Conservation (phyloP, 2,888 invertebrate genomes). For the Stomorhina lunata region DNA sequence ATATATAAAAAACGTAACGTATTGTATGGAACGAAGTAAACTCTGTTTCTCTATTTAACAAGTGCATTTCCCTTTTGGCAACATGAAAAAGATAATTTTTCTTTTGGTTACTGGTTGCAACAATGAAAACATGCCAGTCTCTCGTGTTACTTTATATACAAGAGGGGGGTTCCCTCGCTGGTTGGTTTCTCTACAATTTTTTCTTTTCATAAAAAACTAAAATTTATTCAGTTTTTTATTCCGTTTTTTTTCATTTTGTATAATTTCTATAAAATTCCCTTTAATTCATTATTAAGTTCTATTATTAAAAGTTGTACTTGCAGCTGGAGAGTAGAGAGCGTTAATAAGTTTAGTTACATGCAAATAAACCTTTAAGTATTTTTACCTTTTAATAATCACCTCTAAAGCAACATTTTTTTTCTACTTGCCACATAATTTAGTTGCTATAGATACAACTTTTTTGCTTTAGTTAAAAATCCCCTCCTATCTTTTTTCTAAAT, state of each 20-base stretch:
- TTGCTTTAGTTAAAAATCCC: not conserved
- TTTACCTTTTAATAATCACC: conserved; percentile 41
- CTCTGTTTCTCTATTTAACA: conserved; percentile 52
- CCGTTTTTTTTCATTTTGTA: not conserved
- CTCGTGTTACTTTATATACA: conserved; percentile 2
- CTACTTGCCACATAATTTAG: conserved; percentile 17
- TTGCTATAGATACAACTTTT: not conserved
- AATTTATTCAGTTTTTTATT: not conserved
- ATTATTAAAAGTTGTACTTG: conserved; percentile 46
- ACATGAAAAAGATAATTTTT: conserved; percentile 50
- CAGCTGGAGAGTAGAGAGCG: not conserved
- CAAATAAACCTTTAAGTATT: conserved; percentile 45
- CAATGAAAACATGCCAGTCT: conserved; percentile 26
- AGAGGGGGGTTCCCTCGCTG: not conserved
- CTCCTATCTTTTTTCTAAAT: no score
- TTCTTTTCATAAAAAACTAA: not conserved
- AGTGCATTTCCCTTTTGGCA: conserved; percentile 62
- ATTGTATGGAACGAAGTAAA: not conserved
- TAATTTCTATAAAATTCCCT: no score
- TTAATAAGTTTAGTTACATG: conserved; percentile 41
- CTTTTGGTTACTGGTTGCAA: conserved; percentile 20
- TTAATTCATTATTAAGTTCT: conserved; percentile 30
- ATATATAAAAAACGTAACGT: not conserved
- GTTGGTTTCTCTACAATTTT: not conserved
- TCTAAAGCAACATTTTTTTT: not conserved